Evolutionary conservation across 2,113 vertebrate species (phyloP).

Genomic region (Dascyllus trimaculatus): DNA sequence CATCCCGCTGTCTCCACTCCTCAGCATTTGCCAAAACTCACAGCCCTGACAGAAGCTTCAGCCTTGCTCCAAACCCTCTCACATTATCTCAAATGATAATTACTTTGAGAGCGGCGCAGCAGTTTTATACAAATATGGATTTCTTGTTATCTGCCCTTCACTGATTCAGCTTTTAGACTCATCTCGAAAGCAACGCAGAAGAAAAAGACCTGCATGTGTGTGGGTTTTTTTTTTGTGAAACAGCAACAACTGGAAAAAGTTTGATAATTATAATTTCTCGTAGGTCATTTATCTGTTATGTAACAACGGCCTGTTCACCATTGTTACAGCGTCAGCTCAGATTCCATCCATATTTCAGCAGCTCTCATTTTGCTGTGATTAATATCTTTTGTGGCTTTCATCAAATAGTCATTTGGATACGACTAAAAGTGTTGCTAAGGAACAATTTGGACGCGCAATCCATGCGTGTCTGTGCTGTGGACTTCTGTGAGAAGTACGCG

Average conservation of each 20-base stretch:
- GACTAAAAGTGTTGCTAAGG: conserved; percentile 40
- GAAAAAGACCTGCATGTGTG: not conserved
- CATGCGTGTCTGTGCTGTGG: conserved; percentile 14
- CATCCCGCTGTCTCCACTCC: not conserved
- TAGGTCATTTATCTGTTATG: conserved; percentile 39
- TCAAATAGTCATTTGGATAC: conserved; percentile 62
- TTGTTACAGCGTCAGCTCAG: conserved; percentile 26
- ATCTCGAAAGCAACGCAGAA: not conserved
- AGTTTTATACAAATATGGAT: not conserved
- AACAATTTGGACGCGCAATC: conserved; percentile 32
- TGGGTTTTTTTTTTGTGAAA: too few relatives aligned
- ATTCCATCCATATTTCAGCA: conserved; percentile 67
- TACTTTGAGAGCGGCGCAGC: not conserved
- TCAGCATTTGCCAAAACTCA: conserved; percentile 4
- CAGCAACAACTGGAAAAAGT: not conserved
- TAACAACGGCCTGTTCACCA: conserved; percentile 22
- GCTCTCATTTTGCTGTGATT: conserved; percentile 57
- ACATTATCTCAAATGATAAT: not conserved
- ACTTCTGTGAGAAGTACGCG: not conserved
- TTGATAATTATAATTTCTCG: not conserved
- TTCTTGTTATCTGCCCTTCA: not conserved
- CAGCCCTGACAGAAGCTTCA: conserved; percentile 10
- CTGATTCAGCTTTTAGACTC: not conserved
- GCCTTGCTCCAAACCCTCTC: conserved; percentile 18
- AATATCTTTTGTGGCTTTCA: conserved; percentile 62